Evolutionary conservation across 2,888 invertebrate species (phyloP), one percentile per base, ranked within the genome.

Genomic region (Trilocha varians): DNA sequence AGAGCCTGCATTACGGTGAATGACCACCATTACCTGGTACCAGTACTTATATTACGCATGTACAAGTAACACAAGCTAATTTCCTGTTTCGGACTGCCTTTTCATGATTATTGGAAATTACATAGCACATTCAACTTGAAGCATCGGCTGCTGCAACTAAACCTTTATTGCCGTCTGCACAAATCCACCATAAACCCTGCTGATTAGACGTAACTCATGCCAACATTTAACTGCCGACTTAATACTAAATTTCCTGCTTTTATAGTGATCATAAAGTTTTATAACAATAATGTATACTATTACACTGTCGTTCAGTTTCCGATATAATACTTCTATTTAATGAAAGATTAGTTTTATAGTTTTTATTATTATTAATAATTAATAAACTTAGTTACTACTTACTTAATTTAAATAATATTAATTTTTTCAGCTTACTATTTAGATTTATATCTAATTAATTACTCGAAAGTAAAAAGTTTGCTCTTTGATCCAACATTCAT

Each of bases 1-100:
- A 63, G 65, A 59, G 60, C 65, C 62, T 62, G 50, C 42, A 43
- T 78, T 78, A 78, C 80, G 75, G 79, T 70, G 75, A 64, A 56
- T 71, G 71, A 71, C 62, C 58, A 65, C 71, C 63, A 71, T 66
- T 69, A 74, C 68, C 63, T 55, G 56, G 59, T 52, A n/a, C n/a
- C n/a, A n/a, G n/a, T n/a, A 46, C 50, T 42, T 63, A 63, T 57
- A 65, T 68, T 74, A 65, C 66, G 63, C 71, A 71, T 58, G 59
- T 59, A 62, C 62, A 63, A 66, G 65, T 67, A 59, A 67, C 69
- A 70, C 62, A 65, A 69, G 65, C 60, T 70, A 70, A 78, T 79
- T 79, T 79, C 72, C 75, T 71, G 69, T 59, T 55, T 49, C 59
- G 56, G 55, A 49, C 59, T 57, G 62, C 67, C 64, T 68, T 70